Percentiles rank a stretch among this genome's conserved stretches.
These are phyloP conservation scores for Drosophila fungiperda DNA, from an alignment of 2,888 invertebrate species.

Conservation along the genomic window DNA sequence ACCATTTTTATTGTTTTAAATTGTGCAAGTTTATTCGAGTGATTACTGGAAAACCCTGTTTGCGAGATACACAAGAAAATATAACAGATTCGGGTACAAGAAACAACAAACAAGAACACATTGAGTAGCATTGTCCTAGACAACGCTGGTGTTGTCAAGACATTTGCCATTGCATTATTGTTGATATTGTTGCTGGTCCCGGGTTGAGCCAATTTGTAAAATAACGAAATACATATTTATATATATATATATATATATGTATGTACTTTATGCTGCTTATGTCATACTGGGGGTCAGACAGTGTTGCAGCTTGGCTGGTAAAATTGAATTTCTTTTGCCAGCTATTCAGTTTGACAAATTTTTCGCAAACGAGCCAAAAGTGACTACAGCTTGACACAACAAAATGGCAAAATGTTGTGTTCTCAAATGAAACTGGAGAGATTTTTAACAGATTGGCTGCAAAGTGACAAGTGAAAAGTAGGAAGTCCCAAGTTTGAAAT, in stretches of 20 bases:
- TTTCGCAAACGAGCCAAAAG: conserved; percentile 62
- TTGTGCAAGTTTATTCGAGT: neutral
- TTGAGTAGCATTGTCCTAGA: conserved; percentile 45
- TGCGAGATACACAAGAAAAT: conserved; percentile 6
- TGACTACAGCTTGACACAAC: conserved; percentile 52
- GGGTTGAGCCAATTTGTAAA: conserved; percentile 72
- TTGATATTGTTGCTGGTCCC: conserved; percentile 48
- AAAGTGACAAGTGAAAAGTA: neutral
- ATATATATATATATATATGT: neutral
- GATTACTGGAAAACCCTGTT: conserved; percentile 32
- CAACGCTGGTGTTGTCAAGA: conserved; percentile 61
- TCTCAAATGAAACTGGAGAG: conserved; percentile 11
- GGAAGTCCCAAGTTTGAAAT: conserved; percentile 9
- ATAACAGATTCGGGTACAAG: conserved; percentile 17
- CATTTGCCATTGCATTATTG: conserved; percentile 40
- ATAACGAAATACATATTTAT: conserved; percentile 61
- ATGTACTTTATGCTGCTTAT: conserved; percentile 51
- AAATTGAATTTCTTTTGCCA: conserved; percentile 73
- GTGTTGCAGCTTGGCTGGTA: conserved; percentile 49
- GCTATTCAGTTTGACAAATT: conserved; percentile 76
- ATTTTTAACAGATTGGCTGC: conserved; percentile 32
- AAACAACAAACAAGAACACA: conserved; percentile 8
- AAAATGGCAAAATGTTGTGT: conserved; percentile 37
- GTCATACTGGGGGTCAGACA: conserved; percentile 42
- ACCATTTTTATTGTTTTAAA: neutral